Conservation (phyloP, 2,113 vertebrate genomes). For the Amblyopsis rosae region DNA sequence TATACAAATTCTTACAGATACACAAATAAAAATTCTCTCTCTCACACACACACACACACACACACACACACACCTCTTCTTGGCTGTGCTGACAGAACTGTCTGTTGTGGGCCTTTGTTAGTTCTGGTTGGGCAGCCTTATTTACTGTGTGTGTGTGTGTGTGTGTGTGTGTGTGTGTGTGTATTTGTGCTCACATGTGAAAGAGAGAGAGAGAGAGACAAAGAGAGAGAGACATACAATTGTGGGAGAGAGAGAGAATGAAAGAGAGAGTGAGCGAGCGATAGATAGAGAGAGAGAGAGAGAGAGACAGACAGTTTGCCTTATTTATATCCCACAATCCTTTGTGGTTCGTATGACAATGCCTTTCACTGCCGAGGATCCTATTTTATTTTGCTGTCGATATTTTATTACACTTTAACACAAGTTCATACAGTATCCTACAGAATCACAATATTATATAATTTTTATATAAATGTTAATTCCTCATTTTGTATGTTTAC, state of each 20-base stretch:
- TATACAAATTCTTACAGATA: not conserved
- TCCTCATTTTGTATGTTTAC: too few relatives aligned
- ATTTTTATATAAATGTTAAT: too few relatives aligned
- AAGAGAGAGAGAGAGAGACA: not conserved
- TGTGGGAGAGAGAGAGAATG: not conserved
- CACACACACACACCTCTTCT: conserved; percentile 18
- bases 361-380: not conserved
- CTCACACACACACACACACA: conserved; percentile 7
- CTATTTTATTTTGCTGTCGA: conserved; percentile 8
- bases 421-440: not conserved
- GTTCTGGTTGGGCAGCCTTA: conserved; percentile 64
- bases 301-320: not conserved
- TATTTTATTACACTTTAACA: not conserved
- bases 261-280: not conserved
- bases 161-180: not conserved
- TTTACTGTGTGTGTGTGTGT: conserved; percentile 19
- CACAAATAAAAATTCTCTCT: not conserved
- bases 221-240: not conserved
- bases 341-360: conserved; percentile 8
- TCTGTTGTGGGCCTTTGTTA: conserved; percentile 60
- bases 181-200: not conserved
- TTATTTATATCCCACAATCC: conserved; percentile 36
- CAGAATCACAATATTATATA: not conserved
- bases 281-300: not conserved
- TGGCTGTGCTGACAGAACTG: conserved; percentile 55